These are phyloP conservation scores for Eremobia ochroleuca DNA, from an alignment of 2,888 invertebrate species.

Conservation along the genomic window DNA sequence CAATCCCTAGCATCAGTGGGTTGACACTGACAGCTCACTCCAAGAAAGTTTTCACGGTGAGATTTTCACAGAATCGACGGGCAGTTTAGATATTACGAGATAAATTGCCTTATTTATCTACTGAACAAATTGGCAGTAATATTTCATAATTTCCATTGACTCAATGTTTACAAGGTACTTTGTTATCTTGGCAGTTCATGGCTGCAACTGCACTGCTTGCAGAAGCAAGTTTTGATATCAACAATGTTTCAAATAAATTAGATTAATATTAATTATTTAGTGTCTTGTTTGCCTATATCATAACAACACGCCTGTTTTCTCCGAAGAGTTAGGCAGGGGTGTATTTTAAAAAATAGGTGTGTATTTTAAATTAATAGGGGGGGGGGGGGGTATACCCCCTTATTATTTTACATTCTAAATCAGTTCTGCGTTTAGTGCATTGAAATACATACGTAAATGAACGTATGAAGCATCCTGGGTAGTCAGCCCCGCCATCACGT, in stretches of 20 bases:
- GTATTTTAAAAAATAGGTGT: too few relatives aligned
- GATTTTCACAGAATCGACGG: too few relatives aligned
- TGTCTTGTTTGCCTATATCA: not conserved
- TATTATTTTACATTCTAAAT: too few relatives aligned
- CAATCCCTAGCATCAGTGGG: too few relatives aligned
- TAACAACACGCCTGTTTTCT: too few relatives aligned
- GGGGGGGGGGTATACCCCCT: too few relatives aligned
- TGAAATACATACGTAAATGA: not conserved
- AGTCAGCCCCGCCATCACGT: too few relatives aligned
- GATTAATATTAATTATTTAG: not conserved
- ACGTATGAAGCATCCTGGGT: not conserved
- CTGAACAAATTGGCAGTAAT: constrained; percentile 24
- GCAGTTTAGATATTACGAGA: constrained; percentile 37
- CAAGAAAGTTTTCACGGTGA: too few relatives aligned
- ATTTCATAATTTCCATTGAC: constrained; percentile 40
- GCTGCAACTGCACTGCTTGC: constrained; percentile 19
- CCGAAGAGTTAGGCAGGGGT: too few relatives aligned
- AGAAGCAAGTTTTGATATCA: constrained; percentile 27
- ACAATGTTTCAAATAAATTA: not conserved
- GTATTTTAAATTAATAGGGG: too few relatives aligned
- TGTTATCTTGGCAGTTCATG: constrained; percentile 47
- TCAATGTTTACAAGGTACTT: constrained; percentile 27
- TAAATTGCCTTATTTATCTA: constrained; percentile 31
- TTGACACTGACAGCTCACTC: too few relatives aligned
- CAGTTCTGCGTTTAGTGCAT: not conserved